These are phyloP conservation scores for Brachionus asplanchnoidis DNA, from an alignment of 1,140 invertebrate species.

Conservation along the genomic window DNA sequence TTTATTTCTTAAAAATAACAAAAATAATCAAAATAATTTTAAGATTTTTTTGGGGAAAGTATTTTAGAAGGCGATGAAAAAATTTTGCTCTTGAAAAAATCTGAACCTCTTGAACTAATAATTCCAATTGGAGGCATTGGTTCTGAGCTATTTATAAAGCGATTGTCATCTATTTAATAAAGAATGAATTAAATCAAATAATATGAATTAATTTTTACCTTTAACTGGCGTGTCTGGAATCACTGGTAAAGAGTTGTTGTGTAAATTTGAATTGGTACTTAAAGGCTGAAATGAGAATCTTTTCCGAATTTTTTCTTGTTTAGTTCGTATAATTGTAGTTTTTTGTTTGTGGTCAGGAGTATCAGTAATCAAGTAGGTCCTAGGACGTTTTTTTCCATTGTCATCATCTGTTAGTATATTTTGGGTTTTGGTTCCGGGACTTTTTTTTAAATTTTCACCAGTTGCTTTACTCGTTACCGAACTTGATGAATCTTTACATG, in stretches of 20 bases:
- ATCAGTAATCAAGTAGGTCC: conserved; percentile 32
- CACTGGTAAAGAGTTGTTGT: conserved; percentile 22
- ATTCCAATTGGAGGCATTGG: not conserved
- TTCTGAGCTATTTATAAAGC: not conserved
- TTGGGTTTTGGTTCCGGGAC: not conserved
- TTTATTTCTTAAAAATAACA: not conserved
- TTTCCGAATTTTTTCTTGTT: conserved; percentile 26
- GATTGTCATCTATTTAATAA: not conserved
- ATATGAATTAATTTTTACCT: not conserved
- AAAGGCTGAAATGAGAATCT: conserved; percentile 32
- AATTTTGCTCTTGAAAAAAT: conserved; percentile 4
- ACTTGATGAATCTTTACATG: conserved; percentile 6
- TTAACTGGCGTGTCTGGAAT: conserved; percentile 35
- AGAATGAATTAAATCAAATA: not conserved
- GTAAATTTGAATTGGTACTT: not conserved
- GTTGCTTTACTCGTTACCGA: not conserved
- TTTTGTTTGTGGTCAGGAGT: conserved; percentile 41
- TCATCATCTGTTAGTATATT: conserved; percentile 7
- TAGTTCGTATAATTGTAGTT: conserved; percentile 24
- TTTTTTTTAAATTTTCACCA: not conserved
- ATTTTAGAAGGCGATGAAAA: conserved; percentile 12
- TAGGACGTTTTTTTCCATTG: not conserved
- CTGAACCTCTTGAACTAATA: not conserved
- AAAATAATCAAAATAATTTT: not conserved
- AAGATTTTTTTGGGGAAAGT: not conserved